Evolutionary conservation across 1,140 invertebrate species (phyloP).

Genomic region (Subanguina moxae): DNA sequence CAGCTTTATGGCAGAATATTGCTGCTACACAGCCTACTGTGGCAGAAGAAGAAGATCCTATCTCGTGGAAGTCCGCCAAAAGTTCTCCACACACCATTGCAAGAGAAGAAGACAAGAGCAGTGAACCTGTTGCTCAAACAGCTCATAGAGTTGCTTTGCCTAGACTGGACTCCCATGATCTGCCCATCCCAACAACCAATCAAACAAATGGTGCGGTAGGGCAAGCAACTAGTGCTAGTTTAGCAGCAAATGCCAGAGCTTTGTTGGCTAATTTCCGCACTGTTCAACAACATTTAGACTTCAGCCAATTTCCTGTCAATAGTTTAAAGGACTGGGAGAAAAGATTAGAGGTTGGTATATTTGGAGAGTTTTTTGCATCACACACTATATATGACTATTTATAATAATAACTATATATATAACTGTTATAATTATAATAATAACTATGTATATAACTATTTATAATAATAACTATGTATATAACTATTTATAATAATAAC

Average conservation of each 20-base stretch:
- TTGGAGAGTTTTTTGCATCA: too few species aligned
- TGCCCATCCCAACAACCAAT: neutral
- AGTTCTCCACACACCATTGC: neutral
- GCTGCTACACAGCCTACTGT: neutral
- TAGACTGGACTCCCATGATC: neutral
- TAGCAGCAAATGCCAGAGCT: neutral
- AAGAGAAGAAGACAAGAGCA: neutral
- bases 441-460: too few species aligned
- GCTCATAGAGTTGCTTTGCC: neutral
- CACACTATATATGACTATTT: too few species aligned
- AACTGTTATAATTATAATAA: too few species aligned
- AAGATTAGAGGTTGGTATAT: constrained; percentile 33
- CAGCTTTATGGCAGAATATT: neutral
- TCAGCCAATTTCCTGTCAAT: constrained; percentile 33
- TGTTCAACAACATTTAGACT: constrained; percentile 34
- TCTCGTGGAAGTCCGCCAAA: neutral
- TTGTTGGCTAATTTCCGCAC: neutral
- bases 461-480: too few species aligned
- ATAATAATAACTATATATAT: too few species aligned
- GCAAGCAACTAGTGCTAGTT: neutral
- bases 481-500: too few species aligned
- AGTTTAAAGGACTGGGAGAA: constrained; percentile 34
- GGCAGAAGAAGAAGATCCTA: neutral
- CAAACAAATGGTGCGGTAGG: neutral
- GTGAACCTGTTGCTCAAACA: neutral